phyloP scores from a whole-genome alignment of 2,888 invertebrate genomes.

The Chalcosyrphus nemorum region DNA sequence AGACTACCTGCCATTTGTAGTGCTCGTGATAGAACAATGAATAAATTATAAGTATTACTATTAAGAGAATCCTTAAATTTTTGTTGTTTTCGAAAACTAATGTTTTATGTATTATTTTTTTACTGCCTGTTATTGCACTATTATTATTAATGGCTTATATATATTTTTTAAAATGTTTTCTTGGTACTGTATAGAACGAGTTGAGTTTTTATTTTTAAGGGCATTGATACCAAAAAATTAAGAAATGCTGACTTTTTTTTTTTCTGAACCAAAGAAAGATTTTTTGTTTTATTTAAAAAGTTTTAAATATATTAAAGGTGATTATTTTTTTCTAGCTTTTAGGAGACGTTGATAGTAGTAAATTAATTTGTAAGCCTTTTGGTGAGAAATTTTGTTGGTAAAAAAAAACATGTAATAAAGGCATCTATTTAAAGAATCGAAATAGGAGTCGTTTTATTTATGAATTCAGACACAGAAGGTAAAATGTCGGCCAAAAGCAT shows the following conservation, averaged over 20 bases:
- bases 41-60: constrained; percentile 32
- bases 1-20: constrained; percentile 40
- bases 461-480: too few species aligned
- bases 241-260: neutral
- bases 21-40: constrained; percentile 51
- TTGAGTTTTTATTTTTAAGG: neutral
- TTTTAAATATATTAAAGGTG: constrained; percentile 6
- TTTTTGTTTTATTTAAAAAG: neutral
- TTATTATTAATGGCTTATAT: too few species aligned
- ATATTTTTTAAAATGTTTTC: neutral
- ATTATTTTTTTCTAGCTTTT: constrained; percentile 18
- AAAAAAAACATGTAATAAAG: constrained; percentile 39
- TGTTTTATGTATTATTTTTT: too few species aligned
- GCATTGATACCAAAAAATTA: constrained; percentile 15
- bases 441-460: neutral
- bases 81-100: neutral
- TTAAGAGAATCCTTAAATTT: neutral
- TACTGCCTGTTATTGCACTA: too few species aligned
- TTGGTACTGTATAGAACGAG: neutral
- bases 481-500: too few species aligned
- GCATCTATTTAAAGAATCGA: constrained; percentile 8
- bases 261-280: constrained; percentile 14
- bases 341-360: constrained; percentile 11
- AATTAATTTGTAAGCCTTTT: constrained; percentile 8
- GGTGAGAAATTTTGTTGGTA: constrained; percentile 10